phyloP scores from a whole-genome alignment of 2,797 vertebrate genomes.

The Pangasius sanitwongsei region DNA sequence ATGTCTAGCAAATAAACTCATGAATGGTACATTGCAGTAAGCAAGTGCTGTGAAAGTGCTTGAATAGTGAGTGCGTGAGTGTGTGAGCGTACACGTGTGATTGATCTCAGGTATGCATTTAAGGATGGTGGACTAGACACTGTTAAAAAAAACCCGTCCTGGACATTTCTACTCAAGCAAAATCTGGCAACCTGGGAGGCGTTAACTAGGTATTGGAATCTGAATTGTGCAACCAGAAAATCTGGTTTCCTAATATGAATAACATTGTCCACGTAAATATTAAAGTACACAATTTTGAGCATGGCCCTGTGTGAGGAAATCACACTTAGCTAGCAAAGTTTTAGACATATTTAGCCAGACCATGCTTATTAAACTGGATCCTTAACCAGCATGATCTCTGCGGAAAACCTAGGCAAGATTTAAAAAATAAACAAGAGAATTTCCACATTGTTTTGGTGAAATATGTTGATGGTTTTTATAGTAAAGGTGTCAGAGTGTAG shows the following conservation, averaged over 20 bases:
- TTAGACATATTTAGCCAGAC: not conserved
- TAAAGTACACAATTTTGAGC: not conserved
- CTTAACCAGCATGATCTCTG: not conserved
- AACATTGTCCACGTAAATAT: not conserved
- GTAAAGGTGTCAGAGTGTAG: not conserved
- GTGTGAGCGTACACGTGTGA: no score
- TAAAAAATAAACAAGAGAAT: not conserved
- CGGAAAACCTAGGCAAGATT: not conserved
- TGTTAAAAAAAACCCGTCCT: not conserved
- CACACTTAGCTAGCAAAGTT: no score
- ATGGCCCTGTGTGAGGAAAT: not conserved
- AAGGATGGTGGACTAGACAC: not conserved
- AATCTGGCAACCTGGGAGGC: not conserved
- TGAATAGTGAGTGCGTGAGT: no score
- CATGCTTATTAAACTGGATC: not conserved
- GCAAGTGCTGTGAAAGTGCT: no score
- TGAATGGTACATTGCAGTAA: no score
- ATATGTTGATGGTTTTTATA: not conserved
- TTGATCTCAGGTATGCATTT: not conserved
- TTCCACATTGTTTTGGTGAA: not conserved
- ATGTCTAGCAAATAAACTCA: no score
- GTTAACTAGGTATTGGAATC: not conserved
- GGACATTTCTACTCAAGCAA: not conserved
- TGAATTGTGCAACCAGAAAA: not conserved
- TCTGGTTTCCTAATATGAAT: not conserved